phyloP scores from a whole-genome alignment of 2,888 invertebrate species.

The Eristalis intricaria region DNA sequence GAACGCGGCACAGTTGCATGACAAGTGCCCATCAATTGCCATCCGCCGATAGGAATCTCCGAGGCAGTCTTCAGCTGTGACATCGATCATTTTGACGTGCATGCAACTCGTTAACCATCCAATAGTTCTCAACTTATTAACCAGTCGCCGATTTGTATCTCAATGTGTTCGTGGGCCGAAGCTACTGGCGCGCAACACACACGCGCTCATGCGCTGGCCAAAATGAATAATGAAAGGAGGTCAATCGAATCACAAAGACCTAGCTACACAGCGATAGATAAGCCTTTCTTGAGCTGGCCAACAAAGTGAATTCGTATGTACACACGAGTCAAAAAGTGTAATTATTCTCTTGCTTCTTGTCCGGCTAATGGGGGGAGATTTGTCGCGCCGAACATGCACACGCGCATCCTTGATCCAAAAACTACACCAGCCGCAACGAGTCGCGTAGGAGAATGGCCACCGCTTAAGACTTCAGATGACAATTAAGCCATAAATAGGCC shows the following conservation, averaged over 20 bases:
- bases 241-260: conserved; percentile 57
- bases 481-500: neutral
- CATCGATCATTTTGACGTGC: conserved; percentile 57
- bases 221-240: conserved; percentile 67
- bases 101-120: conserved; percentile 48
- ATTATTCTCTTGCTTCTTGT: neutral
- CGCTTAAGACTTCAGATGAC: conserved; percentile 13
- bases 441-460: conserved; percentile 44
- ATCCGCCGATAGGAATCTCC: conserved; percentile 41
- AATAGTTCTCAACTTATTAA: conserved; percentile 46
- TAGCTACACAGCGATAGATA: conserved; percentile 17
- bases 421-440: neutral
- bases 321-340: neutral
- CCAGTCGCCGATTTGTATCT: conserved; percentile 56
- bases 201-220: neutral
- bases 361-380: neutral
- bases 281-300: conserved; percentile 6
- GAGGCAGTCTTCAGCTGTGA: conserved; percentile 47
- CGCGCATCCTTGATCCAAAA: conserved; percentile 66
- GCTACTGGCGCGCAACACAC: conserved; percentile 1
- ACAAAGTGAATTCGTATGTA: neutral
- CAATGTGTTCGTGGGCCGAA: conserved; percentile 4
- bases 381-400: conserved; percentile 10
- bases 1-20: conserved; percentile 39
- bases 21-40: conserved; percentile 23